A percentile compares a stretch with the other conserved stretches of the same genome.
phyloP scores from a whole-genome alignment of 2,888 invertebrate genomes.

The Melangyna quadrimaculata region DNA sequence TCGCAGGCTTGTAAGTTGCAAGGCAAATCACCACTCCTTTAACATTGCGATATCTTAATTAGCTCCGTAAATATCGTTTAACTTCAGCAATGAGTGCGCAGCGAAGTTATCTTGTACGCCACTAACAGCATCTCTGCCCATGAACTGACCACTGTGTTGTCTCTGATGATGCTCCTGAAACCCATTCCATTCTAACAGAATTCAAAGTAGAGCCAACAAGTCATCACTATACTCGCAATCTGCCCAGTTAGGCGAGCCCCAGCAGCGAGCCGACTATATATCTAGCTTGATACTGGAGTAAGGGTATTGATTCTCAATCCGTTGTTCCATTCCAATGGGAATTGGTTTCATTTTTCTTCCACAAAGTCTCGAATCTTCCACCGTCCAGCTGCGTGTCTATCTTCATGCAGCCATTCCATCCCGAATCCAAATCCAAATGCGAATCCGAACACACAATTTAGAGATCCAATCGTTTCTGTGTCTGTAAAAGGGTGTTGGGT shows the following conservation, averaged over 20 bases:
- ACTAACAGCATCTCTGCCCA: slow-evolving; percentile 59
- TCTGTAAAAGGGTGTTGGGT: slow-evolving; percentile 54
- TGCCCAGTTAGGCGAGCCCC: slow-evolving; percentile 38
- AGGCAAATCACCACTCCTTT: slow-evolving; percentile 67
- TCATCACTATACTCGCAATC: slow-evolving; percentile 42
- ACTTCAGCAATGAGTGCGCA: slow-evolving; percentile 71
- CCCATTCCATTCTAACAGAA: slow-evolving; percentile 53
- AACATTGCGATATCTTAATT: slow-evolving; percentile 76
- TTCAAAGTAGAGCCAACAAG: slow-evolving; percentile 69
- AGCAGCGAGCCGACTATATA: slow-evolving; percentile 3
- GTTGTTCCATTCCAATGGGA: slow-evolving; percentile 48
- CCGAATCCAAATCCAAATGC: neutral
- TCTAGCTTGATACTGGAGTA: neutral
- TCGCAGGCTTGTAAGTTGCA: neutral
- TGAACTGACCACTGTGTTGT: slow-evolving; percentile 47
- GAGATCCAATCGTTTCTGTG: slow-evolving; percentile 63
- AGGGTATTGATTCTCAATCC: slow-evolving; percentile 58
- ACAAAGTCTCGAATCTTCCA: slow-evolving; percentile 13
- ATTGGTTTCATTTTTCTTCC: slow-evolving; percentile 69
- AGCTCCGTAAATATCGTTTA: slow-evolving; percentile 75
- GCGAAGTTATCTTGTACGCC: slow-evolving; percentile 63
- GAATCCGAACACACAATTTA: slow-evolving; percentile 44
- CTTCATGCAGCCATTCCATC: slow-evolving; percentile 26
- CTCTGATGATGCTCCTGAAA: slow-evolving; percentile 3
- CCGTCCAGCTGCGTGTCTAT: slow-evolving; percentile 60